Percentiles rank a stretch among this genome's conserved stretches.
Conservation (phyloP, 2,888 invertebrate genomes). For the Timema podura region DNA sequence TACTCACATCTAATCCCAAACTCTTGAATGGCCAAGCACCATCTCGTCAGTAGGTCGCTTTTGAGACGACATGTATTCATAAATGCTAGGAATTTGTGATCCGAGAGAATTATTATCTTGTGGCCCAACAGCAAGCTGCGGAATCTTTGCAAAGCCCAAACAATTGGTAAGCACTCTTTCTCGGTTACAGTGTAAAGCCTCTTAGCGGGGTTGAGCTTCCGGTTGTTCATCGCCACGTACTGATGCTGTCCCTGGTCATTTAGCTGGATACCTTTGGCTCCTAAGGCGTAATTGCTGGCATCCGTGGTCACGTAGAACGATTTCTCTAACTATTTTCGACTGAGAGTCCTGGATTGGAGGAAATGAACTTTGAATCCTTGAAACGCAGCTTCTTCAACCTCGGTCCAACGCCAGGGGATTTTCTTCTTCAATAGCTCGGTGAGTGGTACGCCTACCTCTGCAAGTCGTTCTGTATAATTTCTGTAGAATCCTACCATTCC, state of each 20-base stretch:
- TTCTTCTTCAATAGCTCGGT: no score
- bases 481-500: no score
- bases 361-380: background rate
- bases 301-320: constrained; percentile 29
- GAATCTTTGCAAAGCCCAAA: background rate
- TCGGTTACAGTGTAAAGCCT: background rate
- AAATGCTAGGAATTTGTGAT: background rate
- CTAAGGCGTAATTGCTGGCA: constrained; percentile 31
- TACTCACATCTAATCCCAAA: no score
- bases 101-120: background rate
- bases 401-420: no score
- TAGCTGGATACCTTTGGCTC: constrained; percentile 23
- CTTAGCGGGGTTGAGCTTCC: background rate
- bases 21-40: no score
- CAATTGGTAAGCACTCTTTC: background rate
- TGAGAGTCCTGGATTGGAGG: constrained; percentile 19
- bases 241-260: background rate
- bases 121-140: background rate
- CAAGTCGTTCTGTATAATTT: no score
- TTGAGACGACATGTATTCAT: background rate
- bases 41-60: background rate
- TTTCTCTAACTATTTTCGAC: constrained; percentile 29
- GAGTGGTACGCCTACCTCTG: no score
- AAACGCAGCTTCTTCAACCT: no score
- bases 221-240: background rate